phyloP scores from a whole-genome alignment of 2,113 vertebrate genomes.

The Holacanthus passer region DNA sequence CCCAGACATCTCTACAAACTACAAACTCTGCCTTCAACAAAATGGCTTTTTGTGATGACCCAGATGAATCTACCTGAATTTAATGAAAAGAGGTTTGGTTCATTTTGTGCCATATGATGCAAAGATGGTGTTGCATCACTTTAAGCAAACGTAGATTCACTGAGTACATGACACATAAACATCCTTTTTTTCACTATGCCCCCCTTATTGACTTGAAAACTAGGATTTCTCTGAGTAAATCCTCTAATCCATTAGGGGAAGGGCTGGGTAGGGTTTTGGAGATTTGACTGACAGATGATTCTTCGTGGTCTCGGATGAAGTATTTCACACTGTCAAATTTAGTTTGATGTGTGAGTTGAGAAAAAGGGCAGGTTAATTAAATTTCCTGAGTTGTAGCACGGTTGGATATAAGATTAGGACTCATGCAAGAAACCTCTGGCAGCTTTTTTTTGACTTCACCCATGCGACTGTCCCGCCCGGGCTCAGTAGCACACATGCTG shows the following conservation, averaged over 20 bases:
- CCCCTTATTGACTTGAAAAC: conserved; percentile 68
- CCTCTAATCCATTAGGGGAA: conserved; percentile 76
- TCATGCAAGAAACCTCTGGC: conserved; percentile 4
- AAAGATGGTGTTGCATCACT: not conserved
- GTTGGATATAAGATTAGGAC: conserved; percentile 8
- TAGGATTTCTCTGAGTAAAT: conserved; percentile 78
- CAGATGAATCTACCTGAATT: not conserved
- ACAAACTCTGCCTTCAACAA: not conserved
- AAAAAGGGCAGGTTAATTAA: conserved; percentile 25
- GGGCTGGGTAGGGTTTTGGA: conserved; percentile 59
- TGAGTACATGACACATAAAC: conserved; percentile 27
- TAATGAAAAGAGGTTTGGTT: not conserved
- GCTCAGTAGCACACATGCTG: conserved; percentile 72
- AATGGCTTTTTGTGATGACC: conserved; percentile 29
- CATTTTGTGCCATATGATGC: not conserved
- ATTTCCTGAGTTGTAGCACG: not conserved
- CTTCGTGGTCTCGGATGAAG: conserved; percentile 50
- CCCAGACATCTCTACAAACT: conserved; percentile 40
- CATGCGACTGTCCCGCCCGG: conserved; percentile 36
- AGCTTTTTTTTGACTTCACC: conserved; percentile 32
- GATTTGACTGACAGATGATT: conserved; percentile 63
- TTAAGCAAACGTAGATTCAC: not conserved
- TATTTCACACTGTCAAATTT: conserved; percentile 34
- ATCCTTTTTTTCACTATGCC: conserved; percentile 39
- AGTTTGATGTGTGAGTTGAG: not conserved